phyloP scores from a whole-genome alignment of 2,797 vertebrate species.

The Poeciliopsis paucimaculata region DNA sequence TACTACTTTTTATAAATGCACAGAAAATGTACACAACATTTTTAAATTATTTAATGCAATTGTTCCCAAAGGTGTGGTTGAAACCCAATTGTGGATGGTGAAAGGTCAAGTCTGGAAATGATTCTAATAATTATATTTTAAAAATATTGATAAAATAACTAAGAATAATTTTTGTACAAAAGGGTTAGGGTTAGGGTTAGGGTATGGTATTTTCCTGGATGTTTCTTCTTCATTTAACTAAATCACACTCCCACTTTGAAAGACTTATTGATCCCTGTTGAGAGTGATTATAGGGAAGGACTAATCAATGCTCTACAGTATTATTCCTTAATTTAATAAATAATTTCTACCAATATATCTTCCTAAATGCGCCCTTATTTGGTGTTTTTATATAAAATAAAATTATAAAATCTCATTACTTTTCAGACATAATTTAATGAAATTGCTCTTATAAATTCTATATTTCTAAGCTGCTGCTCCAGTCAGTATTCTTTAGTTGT shows the following conservation, averaged over 20 bases:
- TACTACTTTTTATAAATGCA: not conserved
- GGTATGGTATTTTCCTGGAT: not conserved
- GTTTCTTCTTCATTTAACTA: not conserved
- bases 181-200: too few species aligned
- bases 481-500: slow-evolving; percentile 32
- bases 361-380: not conserved
- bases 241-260: not conserved
- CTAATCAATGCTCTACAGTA: not conserved
- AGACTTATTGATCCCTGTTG: not conserved
- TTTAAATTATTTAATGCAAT: not conserved
- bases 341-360: not conserved
- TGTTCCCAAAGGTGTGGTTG: not conserved
- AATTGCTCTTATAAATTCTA: not conserved
- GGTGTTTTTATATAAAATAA: not conserved
- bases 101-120: not conserved
- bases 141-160: not conserved
- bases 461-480: slow-evolving; percentile 18
- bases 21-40: not conserved
- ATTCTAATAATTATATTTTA: not conserved
- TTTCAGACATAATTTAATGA: not conserved
- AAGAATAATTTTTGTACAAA: too few species aligned
- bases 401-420: not conserved
- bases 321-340: not conserved
- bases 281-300: not conserved
- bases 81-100: not conserved